These are phyloP conservation scores for Streptopelia turtur DNA, from an alignment of 2,797 vertebrate genomes.

Conservation along the genomic window DNA sequence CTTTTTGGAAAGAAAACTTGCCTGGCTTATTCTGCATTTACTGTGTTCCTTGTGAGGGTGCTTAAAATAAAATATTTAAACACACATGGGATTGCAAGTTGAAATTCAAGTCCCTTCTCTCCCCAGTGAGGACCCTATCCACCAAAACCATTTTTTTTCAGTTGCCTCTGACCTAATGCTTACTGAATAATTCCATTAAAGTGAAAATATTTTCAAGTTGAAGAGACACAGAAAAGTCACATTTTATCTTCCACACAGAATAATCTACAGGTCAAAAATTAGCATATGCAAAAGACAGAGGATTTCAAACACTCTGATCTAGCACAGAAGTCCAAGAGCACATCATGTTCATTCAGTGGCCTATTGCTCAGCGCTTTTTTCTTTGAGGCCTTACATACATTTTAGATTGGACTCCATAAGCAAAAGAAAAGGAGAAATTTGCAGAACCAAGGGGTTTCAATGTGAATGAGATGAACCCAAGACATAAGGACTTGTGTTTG, in stretches of 20 bases:
- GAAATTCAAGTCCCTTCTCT: neutral
- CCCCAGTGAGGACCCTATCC: neutral
- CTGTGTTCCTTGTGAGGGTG: neutral
- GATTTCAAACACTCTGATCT: neutral
- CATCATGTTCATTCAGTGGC: neutral
- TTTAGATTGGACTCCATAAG: neutral
- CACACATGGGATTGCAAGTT: neutral
- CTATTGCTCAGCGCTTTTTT: neutral
- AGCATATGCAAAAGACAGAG: neutral
- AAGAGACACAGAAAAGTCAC: neutral
- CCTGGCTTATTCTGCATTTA: neutral
- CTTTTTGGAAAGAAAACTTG: neutral
- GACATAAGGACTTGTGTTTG: neutral
- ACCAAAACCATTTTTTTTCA: neutral
- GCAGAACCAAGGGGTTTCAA: neutral
- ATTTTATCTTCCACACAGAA: neutral
- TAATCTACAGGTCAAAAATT: neutral
- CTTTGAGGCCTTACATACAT: neutral
- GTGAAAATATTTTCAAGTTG: neutral
- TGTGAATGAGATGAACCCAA: neutral
- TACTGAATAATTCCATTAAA: neutral
- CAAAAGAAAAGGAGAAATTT: neutral
- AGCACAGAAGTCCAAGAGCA: neutral
- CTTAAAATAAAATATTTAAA: neutral
- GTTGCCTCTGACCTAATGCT: neutral